phyloP scores from a whole-genome alignment of 1,140 invertebrate genomes.

The Kradibia gibbosae region DNA sequence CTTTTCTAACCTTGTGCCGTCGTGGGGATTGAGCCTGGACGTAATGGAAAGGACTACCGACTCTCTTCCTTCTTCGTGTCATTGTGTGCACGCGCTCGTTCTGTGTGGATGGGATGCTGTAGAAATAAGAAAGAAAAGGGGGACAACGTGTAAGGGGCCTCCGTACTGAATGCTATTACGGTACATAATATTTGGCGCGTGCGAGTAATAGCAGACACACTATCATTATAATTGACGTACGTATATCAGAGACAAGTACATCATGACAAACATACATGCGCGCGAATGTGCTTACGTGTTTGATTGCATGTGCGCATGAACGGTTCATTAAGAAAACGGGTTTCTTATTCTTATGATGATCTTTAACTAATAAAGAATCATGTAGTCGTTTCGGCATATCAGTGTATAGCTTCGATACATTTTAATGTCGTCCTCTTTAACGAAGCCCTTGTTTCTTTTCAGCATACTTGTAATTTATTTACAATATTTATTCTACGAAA shows the following conservation, averaged over 20 bases:
- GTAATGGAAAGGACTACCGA: constrained; percentile 8
- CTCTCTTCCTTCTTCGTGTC: neutral
- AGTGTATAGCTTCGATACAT: neutral
- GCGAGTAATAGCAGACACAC: constrained; percentile 25
- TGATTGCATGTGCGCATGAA: neutral
- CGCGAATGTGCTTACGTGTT: neutral
- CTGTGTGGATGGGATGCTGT: neutral
- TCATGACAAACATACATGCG: neutral
- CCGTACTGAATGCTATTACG: constrained; percentile 5
- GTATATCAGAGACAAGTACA: constrained; percentile 1
- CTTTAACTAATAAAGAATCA: neutral
- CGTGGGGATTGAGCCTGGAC: neutral
- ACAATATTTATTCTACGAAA: too few relatives aligned
- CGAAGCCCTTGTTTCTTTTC: neutral
- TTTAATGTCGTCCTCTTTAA: neutral
- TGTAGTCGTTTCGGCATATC: neutral
- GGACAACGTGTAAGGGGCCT: neutral
- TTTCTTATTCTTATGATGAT: constrained; percentile 16
- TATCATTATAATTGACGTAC: constrained; percentile 8
- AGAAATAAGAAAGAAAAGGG: constrained; percentile 10
- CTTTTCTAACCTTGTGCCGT: neutral
- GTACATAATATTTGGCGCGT: constrained; percentile 42
- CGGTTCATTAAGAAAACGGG: constrained; percentile 1
- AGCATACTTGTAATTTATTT: too few relatives aligned
- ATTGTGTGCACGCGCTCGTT: neutral